Evolutionary conservation across 2,888 invertebrate species (phyloP).

Genomic region (Taphrorychus bicolor): DNA sequence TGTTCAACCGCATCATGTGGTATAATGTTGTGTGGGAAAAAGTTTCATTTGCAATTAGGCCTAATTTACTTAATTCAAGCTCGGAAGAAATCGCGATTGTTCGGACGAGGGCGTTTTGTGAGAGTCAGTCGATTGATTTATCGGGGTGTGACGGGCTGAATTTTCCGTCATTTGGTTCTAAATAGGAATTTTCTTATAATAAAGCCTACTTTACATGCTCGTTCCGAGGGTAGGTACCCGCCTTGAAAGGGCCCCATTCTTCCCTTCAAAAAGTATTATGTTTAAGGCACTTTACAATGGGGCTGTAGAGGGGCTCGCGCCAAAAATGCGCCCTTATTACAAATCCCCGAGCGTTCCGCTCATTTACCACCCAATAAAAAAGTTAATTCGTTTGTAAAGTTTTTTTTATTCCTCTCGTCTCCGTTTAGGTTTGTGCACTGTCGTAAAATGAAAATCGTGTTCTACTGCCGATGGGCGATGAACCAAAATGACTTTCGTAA

Average conservation of each 20-base stretch:
- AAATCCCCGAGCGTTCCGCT: conserved; percentile 47
- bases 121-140: conserved; percentile 44
- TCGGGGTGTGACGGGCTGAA: conserved; percentile 47
- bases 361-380: conserved; percentile 47
- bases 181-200: conserved; percentile 55
- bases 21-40: conserved; percentile 34
- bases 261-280: conserved; percentile 54
- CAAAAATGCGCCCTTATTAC: conserved; percentile 46
- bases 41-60: conserved; percentile 31
- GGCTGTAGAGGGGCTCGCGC: conserved; percentile 41
- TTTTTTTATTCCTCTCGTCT: conserved; percentile 9
- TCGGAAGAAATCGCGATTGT: not conserved
- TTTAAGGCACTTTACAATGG: conserved; percentile 49
- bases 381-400: conserved; percentile 45
- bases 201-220: conserved; percentile 57
- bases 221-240: conserved; percentile 55
- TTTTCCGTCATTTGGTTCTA: conserved; percentile 54
- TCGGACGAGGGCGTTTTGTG: not conserved
- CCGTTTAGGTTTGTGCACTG: not conserved
- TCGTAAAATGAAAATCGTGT: conserved; percentile 44
- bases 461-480: no score
- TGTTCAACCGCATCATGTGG: conserved; percentile 36
- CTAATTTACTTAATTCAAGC: conserved; percentile 17
- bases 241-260: conserved; percentile 50
- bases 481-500: no score